These are phyloP conservation scores for Spea bombifrons DNA, from an alignment of 2,113 vertebrate genomes.

Conservation along the genomic window DNA sequence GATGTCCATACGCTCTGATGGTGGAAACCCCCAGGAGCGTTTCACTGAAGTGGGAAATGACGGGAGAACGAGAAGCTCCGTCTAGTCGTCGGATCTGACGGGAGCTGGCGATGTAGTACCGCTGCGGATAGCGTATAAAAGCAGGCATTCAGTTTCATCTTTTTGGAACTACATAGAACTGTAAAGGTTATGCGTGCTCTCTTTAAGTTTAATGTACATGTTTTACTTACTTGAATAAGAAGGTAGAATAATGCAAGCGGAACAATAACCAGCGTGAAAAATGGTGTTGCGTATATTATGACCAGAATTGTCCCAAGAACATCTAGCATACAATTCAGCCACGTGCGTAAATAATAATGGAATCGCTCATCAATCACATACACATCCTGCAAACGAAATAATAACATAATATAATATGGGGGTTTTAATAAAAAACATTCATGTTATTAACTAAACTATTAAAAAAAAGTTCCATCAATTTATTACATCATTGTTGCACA, in stretches of 20 bases:
- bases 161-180: too few species aligned
- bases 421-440: too few species aligned
- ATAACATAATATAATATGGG: too few species aligned
- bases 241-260: constrained; percentile 61
- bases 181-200: background rate
- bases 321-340: constrained; percentile 62
- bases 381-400: constrained; percentile 55
- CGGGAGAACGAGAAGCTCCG: constrained; percentile 50
- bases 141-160: too few species aligned
- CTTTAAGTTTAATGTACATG: background rate
- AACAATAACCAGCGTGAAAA: constrained; percentile 58
- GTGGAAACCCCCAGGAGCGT: constrained; percentile 55
- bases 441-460: too few species aligned
- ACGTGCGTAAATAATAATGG: constrained; percentile 61
- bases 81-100: constrained; percentile 53
- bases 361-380: constrained; percentile 60
- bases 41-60: constrained; percentile 62
- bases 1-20: constrained; percentile 57
- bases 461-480: too few species aligned
- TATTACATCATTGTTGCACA: background rate
- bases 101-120: constrained; percentile 57
- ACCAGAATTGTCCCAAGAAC: constrained; percentile 60
- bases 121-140: constrained; percentile 39
- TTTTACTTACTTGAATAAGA: constrained; percentile 58
- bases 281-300: constrained; percentile 56